Evolutionary conservation across 2,113 vertebrate genomes (phyloP), one percentile per base, ranked within the genome.

Genomic region (Mesocricetus auratus): DNA sequence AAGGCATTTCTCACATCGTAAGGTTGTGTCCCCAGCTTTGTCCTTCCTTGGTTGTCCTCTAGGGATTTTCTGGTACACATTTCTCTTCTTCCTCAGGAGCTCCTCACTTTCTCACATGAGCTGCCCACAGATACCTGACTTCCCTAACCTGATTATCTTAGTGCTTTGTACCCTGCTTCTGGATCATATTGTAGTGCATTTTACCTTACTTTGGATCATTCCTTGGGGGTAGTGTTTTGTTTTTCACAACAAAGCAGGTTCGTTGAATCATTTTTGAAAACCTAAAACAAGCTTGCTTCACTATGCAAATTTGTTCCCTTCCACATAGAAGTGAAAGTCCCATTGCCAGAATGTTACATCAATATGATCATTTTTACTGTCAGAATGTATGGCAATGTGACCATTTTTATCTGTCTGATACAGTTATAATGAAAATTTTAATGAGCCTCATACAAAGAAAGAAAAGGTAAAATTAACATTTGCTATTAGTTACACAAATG

Each of bases 381-480:
- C 53, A 56, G 10, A 56, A 56, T 56, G 12, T 79, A 87, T 42
- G 26, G 11, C 64, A 91, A 50, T 74, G 45, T 50, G 64, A 1
- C 47, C 29, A 92, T 42, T 83, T 96, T 93, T 19, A 13, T 53
- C 3, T 95, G 21, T 26, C 22, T 64, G 36, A 64, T 75, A 73
- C 21, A 85, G 24, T 60, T 42, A 89, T 36, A 74, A 45, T 91
- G 15, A 60, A 91, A 66, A 60, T 60, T 58, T 8, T 60, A 73
- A 82, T 69, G 56, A 86, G 87, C 64, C 22, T 42, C 1, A 19
- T 64, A 33, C 75, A 87, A 74, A 75, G 7, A 26, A 9, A 86
- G 13, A 73, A 82, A 89, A 92, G 33, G 45, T 89, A 89, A 89
- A 94, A 75, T 69, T 93, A 82, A 83, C 39, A 78, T 90, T 88